A percentile compares a stretch with the other conserved stretches of the same genome.
Conservation (phyloP, 35 echinoderm and acorn worm species). For the Acanthaster planci region DNA sequence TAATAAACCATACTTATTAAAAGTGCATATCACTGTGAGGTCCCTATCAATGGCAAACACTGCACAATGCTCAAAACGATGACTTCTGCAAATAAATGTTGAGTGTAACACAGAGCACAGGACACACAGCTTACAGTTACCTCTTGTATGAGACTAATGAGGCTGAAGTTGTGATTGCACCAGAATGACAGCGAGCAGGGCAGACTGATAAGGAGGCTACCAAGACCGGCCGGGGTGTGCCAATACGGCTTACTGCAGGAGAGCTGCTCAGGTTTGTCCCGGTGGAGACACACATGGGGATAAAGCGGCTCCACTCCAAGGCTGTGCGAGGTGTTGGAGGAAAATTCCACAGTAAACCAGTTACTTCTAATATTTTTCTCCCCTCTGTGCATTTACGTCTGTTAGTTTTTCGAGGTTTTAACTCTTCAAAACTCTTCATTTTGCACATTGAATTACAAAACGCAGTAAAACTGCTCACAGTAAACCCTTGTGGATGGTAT, state of each 20-base stretch:
- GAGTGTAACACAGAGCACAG: no score
- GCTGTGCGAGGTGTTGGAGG: conserved; percentile 36
- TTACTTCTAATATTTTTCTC: not conserved
- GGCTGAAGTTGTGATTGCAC: conserved; percentile 74
- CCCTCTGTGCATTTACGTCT: no score
- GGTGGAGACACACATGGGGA: conserved; percentile 72
- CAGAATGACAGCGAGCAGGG: conserved; percentile 88
- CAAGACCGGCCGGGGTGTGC: conserved; percentile 61
- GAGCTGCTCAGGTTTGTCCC: conserved; percentile 30
- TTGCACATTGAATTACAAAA: no score
- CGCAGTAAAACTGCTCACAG: no score
- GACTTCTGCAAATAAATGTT: no score
- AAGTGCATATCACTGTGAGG: no score
- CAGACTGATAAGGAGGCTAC: conserved; percentile 64
- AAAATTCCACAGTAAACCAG: not conserved
- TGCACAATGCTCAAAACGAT: no score
- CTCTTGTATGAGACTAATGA: conserved; percentile 77
- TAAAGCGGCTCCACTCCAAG: conserved; percentile 80
- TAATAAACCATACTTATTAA: no score
- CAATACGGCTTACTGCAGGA: not conserved
- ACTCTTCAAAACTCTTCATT: no score
- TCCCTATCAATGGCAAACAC: no score
- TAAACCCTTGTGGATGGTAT: no score
- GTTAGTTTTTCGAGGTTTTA: no score
- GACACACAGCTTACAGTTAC: conserved; percentile 32